These are phyloP conservation scores for Chauna torquata DNA, from an alignment of 2,113 vertebrate genomes.

Conservation along the genomic window DNA sequence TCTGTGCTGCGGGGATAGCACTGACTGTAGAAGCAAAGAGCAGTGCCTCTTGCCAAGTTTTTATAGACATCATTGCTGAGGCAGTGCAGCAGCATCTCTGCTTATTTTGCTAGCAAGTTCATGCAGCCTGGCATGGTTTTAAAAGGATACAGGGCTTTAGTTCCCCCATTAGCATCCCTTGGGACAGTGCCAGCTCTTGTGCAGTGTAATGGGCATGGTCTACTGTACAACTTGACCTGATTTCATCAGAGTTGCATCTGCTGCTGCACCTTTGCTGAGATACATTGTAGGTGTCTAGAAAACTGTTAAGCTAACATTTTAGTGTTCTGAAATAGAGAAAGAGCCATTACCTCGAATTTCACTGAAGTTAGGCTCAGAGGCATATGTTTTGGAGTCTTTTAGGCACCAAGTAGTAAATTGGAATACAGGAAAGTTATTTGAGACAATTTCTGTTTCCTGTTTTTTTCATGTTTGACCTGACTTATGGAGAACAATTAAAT, in stretches of 20 bases:
- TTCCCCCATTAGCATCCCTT: neutral
- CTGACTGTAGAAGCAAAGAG: neutral
- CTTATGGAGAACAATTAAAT: conserved; percentile 37
- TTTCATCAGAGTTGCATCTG: neutral
- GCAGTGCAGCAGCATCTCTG: neutral
- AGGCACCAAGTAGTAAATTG: neutral
- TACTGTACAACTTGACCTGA: neutral
- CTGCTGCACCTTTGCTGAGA: neutral
- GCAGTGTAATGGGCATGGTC: neutral
- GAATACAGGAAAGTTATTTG: conserved; percentile 5
- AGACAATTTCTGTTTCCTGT: conserved; percentile 50
- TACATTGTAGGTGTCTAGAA: neutral
- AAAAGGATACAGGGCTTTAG: neutral
- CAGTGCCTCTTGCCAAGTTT: neutral
- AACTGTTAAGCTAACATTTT: neutral
- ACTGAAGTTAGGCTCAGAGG: neutral
- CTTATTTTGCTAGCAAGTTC: neutral
- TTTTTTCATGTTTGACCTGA: conserved; percentile 49
- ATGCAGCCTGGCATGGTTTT: neutral
- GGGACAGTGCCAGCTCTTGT: neutral
- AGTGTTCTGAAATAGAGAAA: neutral
- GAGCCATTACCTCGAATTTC: neutral
- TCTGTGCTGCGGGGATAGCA: neutral
- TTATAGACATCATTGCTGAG: neutral
- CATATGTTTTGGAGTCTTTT: neutral